A percentile compares a stretch with the other conserved stretches of the same genome.
Evolutionary conservation across 2,888 invertebrate species (phyloP).

Genomic region (Sphecodes monilicornis): DNA sequence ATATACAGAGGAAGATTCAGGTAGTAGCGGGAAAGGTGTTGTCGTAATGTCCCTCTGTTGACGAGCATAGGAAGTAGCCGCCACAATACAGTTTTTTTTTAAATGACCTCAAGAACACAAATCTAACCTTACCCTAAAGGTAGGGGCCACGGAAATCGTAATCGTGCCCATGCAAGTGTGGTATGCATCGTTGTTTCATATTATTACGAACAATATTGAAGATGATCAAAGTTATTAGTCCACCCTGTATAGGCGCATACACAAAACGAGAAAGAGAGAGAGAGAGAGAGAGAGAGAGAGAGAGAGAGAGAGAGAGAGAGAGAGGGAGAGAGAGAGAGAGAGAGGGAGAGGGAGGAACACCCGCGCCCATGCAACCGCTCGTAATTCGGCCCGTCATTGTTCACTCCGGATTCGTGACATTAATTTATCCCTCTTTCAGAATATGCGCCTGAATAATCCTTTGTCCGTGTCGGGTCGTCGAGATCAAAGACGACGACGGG

Average conservation of each 20-base stretch:
- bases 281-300: neutral
- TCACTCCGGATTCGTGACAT: slow-evolving; percentile 58
- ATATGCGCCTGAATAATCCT: slow-evolving; percentile 29
- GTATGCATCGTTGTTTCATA: neutral
- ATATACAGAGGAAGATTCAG: too few relatives aligned
- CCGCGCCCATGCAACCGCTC: slow-evolving; percentile 5
- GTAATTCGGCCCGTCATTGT: slow-evolving; percentile 59
- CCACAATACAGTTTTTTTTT: too few relatives aligned
- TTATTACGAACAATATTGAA: neutral
- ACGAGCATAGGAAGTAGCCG: too few relatives aligned
- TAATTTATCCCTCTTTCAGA: slow-evolving; percentile 56
- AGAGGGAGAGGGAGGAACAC: neutral
- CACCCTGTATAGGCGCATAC: neutral
- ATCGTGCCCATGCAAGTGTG: neutral
- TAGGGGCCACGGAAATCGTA: too few relatives aligned
- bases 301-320: neutral
- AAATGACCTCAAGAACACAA: too few relatives aligned
- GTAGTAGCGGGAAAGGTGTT: too few relatives aligned
- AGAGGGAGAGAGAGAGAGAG: neutral
- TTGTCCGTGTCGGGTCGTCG: slow-evolving; percentile 49
- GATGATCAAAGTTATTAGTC: neutral
- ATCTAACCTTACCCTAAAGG: too few relatives aligned
- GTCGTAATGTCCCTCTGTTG: too few relatives aligned
- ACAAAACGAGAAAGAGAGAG: neutral
- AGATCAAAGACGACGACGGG: slow-evolving; percentile 50